phyloP scores from a whole-genome alignment of 2,113 vertebrate genomes.

The Tetraodon nigroviridis region DNA sequence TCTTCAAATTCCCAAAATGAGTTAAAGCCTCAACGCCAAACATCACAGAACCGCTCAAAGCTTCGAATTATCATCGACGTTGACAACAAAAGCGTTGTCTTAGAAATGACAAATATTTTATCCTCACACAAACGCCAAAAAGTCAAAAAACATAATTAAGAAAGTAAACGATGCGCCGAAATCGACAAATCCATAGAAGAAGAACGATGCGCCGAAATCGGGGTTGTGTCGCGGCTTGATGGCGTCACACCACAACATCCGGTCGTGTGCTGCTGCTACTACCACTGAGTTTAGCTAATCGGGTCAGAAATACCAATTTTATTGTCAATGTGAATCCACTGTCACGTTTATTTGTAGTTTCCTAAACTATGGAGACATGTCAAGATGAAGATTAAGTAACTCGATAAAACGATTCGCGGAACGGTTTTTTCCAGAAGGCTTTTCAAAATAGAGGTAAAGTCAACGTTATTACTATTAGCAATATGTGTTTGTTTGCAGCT shows the following conservation, averaged over 20 bases:
- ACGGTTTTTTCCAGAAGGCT: not conserved
- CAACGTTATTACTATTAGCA: not conserved
- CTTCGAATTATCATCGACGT: too few species aligned
- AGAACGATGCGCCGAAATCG: not conserved
- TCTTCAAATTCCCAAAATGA: too few species aligned
- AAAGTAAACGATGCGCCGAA: not conserved
- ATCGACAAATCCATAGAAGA: too few species aligned
- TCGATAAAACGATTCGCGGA: not conserved
- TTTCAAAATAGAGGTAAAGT: slow-evolving; percentile 4
- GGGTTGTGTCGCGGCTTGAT: slow-evolving; percentile 23
- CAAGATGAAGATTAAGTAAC: not conserved
- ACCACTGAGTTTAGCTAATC: not conserved
- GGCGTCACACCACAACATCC: slow-evolving; percentile 32
- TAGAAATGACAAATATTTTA: too few species aligned
- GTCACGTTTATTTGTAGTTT: not conserved
- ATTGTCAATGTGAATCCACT: not conserved
- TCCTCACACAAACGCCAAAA: too few species aligned
- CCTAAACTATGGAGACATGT: slow-evolving; percentile 1
- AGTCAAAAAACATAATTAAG: not conserved
- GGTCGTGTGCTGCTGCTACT: not conserved
- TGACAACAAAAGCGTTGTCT: too few species aligned
- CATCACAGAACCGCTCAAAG: too few species aligned
- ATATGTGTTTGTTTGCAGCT: not conserved
- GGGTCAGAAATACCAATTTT: not conserved
- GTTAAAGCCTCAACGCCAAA: too few species aligned